Conservation (phyloP, 2,113 vertebrate genomes). For the Nematolebias whitei region DNA sequence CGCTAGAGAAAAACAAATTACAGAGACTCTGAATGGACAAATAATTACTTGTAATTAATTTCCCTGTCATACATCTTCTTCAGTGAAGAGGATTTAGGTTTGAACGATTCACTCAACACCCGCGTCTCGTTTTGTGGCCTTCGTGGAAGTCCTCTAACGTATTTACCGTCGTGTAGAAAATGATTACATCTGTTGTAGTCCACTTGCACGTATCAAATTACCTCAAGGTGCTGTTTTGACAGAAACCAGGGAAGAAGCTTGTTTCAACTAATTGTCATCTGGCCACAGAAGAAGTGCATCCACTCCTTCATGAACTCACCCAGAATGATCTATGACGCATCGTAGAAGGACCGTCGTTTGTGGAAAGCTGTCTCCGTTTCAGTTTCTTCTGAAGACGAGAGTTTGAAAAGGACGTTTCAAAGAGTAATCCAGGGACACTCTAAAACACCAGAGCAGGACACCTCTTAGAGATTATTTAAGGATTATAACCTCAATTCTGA, state of each 20-base stretch:
- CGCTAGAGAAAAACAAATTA: conserved; percentile 50
- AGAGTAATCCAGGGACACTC: not conserved
- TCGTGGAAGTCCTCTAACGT: not conserved
- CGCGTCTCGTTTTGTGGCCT: conserved; percentile 2
- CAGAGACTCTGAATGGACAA: conserved; percentile 40
- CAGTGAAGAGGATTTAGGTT: conserved; percentile 38
- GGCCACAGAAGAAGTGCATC: conserved; percentile 13
- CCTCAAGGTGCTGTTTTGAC: conserved; percentile 17
- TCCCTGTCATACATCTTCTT: conserved; percentile 43
- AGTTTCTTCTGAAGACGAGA: not conserved
- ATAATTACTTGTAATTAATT: conserved; percentile 62
- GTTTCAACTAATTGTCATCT: conserved; percentile 6
- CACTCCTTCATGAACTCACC: conserved; percentile 24
- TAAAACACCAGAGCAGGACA: not conserved
- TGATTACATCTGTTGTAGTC: not conserved
- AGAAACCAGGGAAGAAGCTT: conserved; percentile 7
- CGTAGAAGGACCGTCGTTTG: conserved; percentile 27
- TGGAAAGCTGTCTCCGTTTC: conserved; percentile 11
- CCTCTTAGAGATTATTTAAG: too few relatives aligned
- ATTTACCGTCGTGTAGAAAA: conserved; percentile 18
- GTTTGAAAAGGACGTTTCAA: not conserved
- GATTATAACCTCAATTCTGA: too few relatives aligned
- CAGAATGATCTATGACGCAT: conserved; percentile 28
- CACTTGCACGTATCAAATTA: conserved; percentile 1
- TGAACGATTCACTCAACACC: conserved; percentile 30